Evolutionary conservation across 2,888 invertebrate species (phyloP).

Genomic region (Machimus rusticus): DNA sequence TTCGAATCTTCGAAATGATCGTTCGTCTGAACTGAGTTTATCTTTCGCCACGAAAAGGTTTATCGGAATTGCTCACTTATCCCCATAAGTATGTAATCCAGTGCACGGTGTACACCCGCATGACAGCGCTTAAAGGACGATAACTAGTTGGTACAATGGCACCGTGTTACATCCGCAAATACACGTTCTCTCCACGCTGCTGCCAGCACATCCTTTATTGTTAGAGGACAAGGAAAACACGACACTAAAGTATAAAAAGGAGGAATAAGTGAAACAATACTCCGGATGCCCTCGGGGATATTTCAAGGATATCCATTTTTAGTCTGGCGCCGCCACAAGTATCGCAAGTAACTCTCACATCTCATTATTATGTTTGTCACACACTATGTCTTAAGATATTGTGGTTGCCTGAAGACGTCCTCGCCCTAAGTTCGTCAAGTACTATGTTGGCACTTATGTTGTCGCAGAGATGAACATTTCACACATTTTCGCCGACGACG

Average conservation of each 20-base stretch:
- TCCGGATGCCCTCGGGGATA: slow-evolving; percentile 41
- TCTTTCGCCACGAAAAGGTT: slow-evolving; percentile 42
- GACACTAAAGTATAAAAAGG: slow-evolving; percentile 22
- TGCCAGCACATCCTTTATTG: slow-evolving; percentile 36
- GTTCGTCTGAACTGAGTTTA: slow-evolving; percentile 19
- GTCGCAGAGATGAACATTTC: slow-evolving; percentile 36
- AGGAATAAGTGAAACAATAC: slow-evolving; percentile 45
- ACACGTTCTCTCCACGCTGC: neutral
- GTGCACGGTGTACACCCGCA: slow-evolving; percentile 30
- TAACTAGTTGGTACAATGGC: slow-evolving; percentile 5
- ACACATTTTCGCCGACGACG: neutral
- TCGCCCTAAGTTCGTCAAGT: slow-evolving; percentile 3
- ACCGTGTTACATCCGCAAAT: slow-evolving; percentile 28
- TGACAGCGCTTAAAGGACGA: slow-evolving; percentile 30
- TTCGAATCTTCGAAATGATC: neutral
- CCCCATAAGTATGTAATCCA: slow-evolving; percentile 46
- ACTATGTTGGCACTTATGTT: slow-evolving; percentile 31
- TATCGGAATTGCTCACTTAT: slow-evolving; percentile 47
- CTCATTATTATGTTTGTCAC: slow-evolving; percentile 47
- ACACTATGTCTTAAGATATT: slow-evolving; percentile 39
- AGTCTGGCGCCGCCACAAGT: slow-evolving; percentile 42
- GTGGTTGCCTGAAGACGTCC: slow-evolving; percentile 21
- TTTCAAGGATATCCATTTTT: slow-evolving; percentile 42
- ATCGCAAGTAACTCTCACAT: slow-evolving; percentile 45
- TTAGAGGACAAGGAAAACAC: slow-evolving; percentile 32